These are phyloP conservation scores for Ceratosolen fusciceps DNA, from an alignment of 1,140 invertebrate species.

Conservation along the genomic window DNA sequence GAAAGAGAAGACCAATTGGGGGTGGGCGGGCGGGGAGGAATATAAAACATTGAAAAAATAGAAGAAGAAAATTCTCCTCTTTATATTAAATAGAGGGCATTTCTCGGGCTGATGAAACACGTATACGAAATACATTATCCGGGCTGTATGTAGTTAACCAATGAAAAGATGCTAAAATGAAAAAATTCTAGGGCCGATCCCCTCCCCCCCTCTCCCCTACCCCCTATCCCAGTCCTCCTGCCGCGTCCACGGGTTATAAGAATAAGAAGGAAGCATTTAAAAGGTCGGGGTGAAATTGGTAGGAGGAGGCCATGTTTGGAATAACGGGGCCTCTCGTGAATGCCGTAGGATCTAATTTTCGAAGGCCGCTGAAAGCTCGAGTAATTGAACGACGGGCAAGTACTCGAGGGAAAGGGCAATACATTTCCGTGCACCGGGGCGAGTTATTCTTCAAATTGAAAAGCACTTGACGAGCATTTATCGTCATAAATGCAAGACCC, in stretches of 20 bases:
- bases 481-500: constrained; percentile 45
- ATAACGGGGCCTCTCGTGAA: constrained; percentile 29
- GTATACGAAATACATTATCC: neutral
- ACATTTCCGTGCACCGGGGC: neutral
- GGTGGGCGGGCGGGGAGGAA: no score
- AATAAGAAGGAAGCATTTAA: neutral
- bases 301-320: neutral
- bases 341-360: constrained; percentile 39
- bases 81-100: neutral
- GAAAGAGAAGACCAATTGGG: no score
- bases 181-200: neutral
- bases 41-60: no score
- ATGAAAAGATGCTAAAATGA: neutral
- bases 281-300: neutral
- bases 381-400: constrained; percentile 26
- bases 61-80: no score
- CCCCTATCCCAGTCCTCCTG: no score
- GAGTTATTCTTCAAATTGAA: constrained; percentile 55
- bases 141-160: neutral
- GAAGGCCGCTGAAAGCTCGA: constrained; percentile 12
- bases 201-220: no score
- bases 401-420: neutral
- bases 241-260: neutral
- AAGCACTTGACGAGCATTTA: constrained; percentile 55
- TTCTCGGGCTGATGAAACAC: neutral